Evolutionary conservation across 1,140 invertebrate genomes (phyloP), one percentile per base, ranked within the genome.

Genomic region (Archivesica marissinica): DNA sequence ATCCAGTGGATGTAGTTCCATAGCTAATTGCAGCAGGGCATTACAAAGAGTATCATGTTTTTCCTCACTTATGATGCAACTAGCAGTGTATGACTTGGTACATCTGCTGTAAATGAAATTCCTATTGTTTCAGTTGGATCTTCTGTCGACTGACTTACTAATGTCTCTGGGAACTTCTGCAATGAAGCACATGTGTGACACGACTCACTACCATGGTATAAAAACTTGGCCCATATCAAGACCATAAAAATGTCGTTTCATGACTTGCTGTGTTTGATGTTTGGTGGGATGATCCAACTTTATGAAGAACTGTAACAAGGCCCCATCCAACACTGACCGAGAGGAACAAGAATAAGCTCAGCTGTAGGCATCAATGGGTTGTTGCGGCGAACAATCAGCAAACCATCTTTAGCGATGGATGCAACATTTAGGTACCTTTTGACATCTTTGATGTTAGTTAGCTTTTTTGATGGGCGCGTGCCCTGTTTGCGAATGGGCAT

Each of bases 391-490:
- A 80, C 87, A 17, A 78, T 75, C 11, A 88, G 68, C 13, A 88
- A 25, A 59, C 72, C 79, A 70, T 88, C 87, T 61, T 84, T 82
- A 25, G 85, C 17, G 52, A 87, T 84, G 13, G 80, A 79, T 11
- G 54, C 41, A 11, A 82, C 86, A 39, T 75, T 47, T 23, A 86
- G 25, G 80, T 75, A 64, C 87, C 85, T 74, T 56, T 72, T 3
- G 25, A 85, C 80, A 64, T 88, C 85, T 74, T 56, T 72, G 15
- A 41, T 41, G 25, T 72, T 72, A 17, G 68, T 72, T 41, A 72
- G 6, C 74, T 86, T 88, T 44, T 79, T 83, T 38, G 72, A 84
- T 4, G 85, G 87, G 25, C 87, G 28, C 23, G 85, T 88, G 13
- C 80, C 80, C 30, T 86, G 70, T 35, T 23, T 50, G 2, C 87